These are phyloP conservation scores for Enoplosus armatus DNA, from an alignment of 2,797 vertebrate genomes.

Conservation along the genomic window DNA sequence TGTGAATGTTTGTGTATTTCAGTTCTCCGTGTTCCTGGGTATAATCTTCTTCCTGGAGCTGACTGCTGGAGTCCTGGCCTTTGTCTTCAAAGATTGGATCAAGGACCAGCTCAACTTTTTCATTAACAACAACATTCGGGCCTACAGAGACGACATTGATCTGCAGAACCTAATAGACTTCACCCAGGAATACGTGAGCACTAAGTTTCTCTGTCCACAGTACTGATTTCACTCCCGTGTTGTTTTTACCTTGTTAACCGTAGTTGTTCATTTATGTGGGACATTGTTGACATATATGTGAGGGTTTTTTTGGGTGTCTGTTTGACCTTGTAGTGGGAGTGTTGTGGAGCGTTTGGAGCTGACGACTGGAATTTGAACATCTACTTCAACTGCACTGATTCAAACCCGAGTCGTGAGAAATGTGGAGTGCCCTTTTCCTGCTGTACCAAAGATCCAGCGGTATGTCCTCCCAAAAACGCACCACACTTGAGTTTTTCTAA, in stretches of 20 bases:
- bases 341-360: slow-evolving; percentile 97
- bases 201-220: background rate
- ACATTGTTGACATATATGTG: slow-evolving; percentile 7
- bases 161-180: slow-evolving; percentile 99
- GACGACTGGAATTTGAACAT: slow-evolving; percentile 99
- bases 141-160: slow-evolving; percentile 98
- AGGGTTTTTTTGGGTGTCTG: background rate
- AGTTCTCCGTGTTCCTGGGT: slow-evolving; percentile 99
- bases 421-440: slow-evolving; percentile 99
- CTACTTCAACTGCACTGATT: slow-evolving; percentile 99
- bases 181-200: slow-evolving; percentile 98
- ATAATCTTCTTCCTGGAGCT: slow-evolving; percentile 99
- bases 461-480: slow-evolving; percentile 77
- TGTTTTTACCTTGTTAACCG: slow-evolving; percentile 16
- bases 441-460: slow-evolving; percentile 98
- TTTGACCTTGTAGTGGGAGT: slow-evolving; percentile 92
- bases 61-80: slow-evolving; percentile 96
- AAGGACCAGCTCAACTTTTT: slow-evolving; percentile 99
- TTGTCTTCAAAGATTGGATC: slow-evolving; percentile 99
- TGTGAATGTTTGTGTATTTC: slow-evolving; percentile 16
- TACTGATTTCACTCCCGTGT: slow-evolving; percentile 4
- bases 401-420: slow-evolving; percentile 96
- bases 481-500: background rate
- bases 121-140: slow-evolving; percentile 99
- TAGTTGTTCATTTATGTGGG: background rate